Evolutionary conservation across 1,140 invertebrate genomes (phyloP).

Genomic region (Ganaspis sp.): DNA sequence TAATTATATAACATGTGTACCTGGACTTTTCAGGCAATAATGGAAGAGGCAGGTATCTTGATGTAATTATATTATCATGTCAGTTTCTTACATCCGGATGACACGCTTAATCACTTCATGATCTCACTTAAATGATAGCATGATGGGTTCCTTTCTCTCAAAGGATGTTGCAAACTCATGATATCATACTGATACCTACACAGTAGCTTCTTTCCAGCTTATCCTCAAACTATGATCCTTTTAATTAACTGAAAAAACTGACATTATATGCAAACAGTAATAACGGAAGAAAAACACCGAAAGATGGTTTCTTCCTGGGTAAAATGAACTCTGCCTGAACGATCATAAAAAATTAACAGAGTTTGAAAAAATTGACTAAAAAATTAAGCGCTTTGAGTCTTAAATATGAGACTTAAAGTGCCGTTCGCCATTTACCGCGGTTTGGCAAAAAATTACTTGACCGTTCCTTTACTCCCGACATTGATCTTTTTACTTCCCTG

Average conservation of each 20-base stretch:
- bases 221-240: background rate
- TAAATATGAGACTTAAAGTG: background rate
- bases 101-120: constrained; percentile 5
- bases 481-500: constrained; percentile 9
- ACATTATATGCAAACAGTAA: constrained; percentile 1
- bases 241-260: background rate
- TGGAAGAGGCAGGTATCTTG: background rate
- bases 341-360: background rate
- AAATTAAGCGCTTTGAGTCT: constrained; percentile 4
- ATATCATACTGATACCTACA: background rate
- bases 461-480: background rate
- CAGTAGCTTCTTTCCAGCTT: background rate
- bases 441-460: background rate
- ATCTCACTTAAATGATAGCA: background rate
- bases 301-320: background rate
- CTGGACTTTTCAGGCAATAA: background rate
- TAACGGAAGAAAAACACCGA: background rate
- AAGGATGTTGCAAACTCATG: constrained; percentile 19
- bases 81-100: constrained; percentile 5
- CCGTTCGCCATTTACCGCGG: background rate
- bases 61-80: background rate
- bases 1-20: background rate
- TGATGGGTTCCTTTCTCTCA: background rate
- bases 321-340: background rate
- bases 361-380: background rate